Conservation (phyloP, 1,140 invertebrate genomes). For the Drosophila arizonae region DNA sequence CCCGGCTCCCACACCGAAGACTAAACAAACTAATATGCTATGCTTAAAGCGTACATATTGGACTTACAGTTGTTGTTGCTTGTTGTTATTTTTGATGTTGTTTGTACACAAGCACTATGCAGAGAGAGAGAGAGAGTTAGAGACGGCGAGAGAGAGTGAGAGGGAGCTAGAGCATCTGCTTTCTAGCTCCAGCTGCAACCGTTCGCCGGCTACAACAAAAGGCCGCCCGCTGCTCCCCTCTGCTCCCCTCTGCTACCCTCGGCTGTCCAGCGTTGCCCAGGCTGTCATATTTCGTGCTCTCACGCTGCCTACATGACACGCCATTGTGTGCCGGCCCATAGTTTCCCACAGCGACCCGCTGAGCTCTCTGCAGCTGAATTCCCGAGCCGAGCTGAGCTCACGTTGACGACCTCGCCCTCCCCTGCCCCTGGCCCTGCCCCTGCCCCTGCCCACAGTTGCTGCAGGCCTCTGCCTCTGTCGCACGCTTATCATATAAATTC, state of each 20-base stretch:
- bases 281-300: conserved; percentile 76
- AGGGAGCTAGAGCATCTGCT: background rate
- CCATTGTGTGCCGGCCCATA: conserved; percentile 52
- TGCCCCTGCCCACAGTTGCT: background rate
- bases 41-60: conserved; percentile 81
- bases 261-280: conserved; percentile 9
- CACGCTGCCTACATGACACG: conserved; percentile 55
- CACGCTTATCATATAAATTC: conserved; percentile 79
- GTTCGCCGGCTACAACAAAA: conserved; percentile 56
- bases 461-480: conserved; percentile 44
- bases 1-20: conserved; percentile 26
- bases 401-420: conserved; percentile 41
- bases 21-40: conserved; percentile 80
- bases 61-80: conserved; percentile 73
- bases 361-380: conserved; percentile 50
- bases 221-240: conserved; percentile 62
- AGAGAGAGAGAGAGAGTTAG: background rate
- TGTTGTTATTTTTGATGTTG: conserved; percentile 81
- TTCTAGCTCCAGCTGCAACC: conserved; percentile 11
- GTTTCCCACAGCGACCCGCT: conserved; percentile 58
- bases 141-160: background rate
- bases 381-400: conserved; percentile 46
- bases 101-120: conserved; percentile 50
- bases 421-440: conserved; percentile 17
- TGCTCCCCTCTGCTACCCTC: conserved; percentile 27